Conservation (phyloP, 2,888 invertebrate genomes). For the Cephus runcator region DNA sequence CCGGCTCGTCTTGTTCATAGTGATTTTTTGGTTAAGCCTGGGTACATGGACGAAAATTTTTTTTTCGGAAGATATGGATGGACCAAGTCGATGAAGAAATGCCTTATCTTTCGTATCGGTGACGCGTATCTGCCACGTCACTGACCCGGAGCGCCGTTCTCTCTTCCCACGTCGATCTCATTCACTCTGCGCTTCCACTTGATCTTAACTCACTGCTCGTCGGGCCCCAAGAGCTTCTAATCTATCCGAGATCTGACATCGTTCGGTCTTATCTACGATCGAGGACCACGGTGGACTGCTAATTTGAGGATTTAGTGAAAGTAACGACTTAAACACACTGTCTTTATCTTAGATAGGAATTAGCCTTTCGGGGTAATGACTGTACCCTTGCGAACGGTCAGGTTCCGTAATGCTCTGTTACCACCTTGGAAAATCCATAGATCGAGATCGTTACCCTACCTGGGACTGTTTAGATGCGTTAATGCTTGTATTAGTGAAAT, state of each 20-base stretch:
- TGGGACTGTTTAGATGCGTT: not conserved
- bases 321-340: constrained; percentile 42
- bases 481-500: not conserved
- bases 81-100: not conserved
- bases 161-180: not conserved
- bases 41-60: not conserved
- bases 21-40: not conserved
- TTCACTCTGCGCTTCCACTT: not conserved
- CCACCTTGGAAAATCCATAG: not conserved
- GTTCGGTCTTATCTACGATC: constrained; percentile 55
- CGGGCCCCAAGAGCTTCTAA: constrained; percentile 1
- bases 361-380: not conserved
- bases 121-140: constrained; percentile 57
- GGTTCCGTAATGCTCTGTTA: not conserved
- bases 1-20: not conserved
- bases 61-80: not conserved
- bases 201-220: not conserved
- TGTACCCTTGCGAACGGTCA: not conserved
- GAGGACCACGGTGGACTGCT: constrained; percentile 49
- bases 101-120: constrained; percentile 36
- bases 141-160: constrained; percentile 28
- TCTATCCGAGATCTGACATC: constrained; percentile 43
- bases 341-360: not conserved
- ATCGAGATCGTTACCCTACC: not conserved
- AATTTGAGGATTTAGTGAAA: constrained; percentile 58